Evolutionary conservation across 1,140 invertebrate genomes (phyloP).

Genomic region (Planococcus citri): DNA sequence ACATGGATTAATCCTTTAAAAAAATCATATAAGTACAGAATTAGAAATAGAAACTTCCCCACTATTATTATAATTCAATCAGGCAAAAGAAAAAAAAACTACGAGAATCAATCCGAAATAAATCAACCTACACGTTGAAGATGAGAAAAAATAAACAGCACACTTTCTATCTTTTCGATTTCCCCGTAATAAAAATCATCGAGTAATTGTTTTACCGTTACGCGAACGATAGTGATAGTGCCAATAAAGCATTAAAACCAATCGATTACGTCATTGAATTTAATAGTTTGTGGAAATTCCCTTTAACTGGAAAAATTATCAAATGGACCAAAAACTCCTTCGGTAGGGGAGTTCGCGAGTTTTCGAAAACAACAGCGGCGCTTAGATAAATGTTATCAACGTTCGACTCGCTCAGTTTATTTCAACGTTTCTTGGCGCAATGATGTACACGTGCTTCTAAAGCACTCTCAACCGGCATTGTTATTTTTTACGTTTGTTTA

Average conservation of each 20-base stretch:
- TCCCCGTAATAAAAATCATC: too few species aligned
- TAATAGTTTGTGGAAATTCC: background rate
- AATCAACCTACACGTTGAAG: too few species aligned
- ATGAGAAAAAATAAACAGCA: too few species aligned
- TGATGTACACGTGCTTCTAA: background rate
- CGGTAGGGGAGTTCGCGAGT: background rate
- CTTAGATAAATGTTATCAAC: conserved; percentile 10
- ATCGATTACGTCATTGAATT: background rate
- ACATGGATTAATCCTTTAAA: too few species aligned
- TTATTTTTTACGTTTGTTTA: background rate
- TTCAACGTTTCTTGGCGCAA: conserved; percentile 8
- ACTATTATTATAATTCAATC: too few species aligned
- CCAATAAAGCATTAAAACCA: background rate
- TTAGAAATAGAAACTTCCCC: too few species aligned
- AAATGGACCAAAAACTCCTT: background rate
- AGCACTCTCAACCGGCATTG: background rate
- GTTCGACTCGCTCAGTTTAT: background rate
- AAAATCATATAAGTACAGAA: too few species aligned
- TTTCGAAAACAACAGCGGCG: background rate
- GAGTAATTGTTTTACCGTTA: too few species aligned
- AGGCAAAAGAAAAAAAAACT: too few species aligned
- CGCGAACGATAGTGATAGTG: too few species aligned
- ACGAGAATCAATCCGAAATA: too few species aligned
- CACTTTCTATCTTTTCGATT: too few species aligned
- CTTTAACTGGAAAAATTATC: background rate